Percentiles rank a stretch among this genome's conserved stretches.
Conservation (phyloP, 2,797 vertebrate genomes). For the Nannoperca obscura region DNA sequence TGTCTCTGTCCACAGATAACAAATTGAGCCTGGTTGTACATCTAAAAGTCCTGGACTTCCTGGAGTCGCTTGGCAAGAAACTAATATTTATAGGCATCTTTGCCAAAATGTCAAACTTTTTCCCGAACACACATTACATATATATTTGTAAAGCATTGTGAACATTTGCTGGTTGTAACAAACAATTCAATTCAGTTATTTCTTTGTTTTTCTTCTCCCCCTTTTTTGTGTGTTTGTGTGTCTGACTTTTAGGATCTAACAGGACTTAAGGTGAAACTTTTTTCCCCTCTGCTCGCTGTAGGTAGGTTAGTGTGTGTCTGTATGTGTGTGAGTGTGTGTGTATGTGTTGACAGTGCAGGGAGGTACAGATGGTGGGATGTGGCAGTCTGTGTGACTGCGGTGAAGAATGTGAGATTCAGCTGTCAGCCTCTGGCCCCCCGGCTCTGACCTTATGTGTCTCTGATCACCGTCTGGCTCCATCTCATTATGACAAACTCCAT, state of each 20-base stretch:
- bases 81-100: neutral
- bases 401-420: constrained; percentile 81
- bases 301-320: constrained; percentile 21
- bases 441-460: constrained; percentile 78
- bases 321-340: constrained; percentile 33
- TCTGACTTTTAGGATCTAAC: constrained; percentile 8
- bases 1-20: neutral
- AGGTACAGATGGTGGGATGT: constrained; percentile 78
- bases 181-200: neutral
- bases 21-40: neutral
- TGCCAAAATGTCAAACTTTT: constrained; percentile 9
- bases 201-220: neutral
- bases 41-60: neutral
- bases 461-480: constrained; percentile 71
- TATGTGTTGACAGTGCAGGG: constrained; percentile 44
- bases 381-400: constrained; percentile 72
- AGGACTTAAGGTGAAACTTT: constrained; percentile 35
- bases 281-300: constrained; percentile 36
- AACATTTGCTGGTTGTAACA: neutral
- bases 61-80: neutral
- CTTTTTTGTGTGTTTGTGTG: neutral
- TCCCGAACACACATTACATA: neutral
- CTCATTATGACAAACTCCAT: constrained; percentile 64
- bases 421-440: constrained; percentile 61
- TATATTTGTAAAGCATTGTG: neutral